Evolutionary conservation across 2,888 invertebrate species (phyloP), one percentile per base, ranked within the genome.

Genomic region (Prosapia bicincta): DNA sequence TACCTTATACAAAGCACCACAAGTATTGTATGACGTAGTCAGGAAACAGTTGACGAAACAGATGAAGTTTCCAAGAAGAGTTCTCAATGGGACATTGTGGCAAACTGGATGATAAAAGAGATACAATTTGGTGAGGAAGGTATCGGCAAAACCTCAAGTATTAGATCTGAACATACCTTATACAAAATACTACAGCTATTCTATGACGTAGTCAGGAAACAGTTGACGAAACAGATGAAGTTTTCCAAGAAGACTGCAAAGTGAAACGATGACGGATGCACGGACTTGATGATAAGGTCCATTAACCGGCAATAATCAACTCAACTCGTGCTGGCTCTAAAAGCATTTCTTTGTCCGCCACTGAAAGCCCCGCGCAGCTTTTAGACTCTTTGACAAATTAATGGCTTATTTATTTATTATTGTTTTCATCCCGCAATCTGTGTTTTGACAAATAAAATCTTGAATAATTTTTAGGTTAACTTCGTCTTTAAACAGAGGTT

Each of bases 321-420:
- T 43, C 26, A 7, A 43, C 72, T 72, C 72, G 72, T 72, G 72
- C 72, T 30, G 30, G 23, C 65, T 72, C 72, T 72, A 66, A 72
- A 72, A 72, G 72, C 72, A 66, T 72, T 72, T 72, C 72, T 72
- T 72, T 72, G 72, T 72, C 72, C 26, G 24, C 66, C 32, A 30
- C 26, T 66, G 72, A 72, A 66, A 71, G 71, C 71, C 66, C 66
- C 26, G 66, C 71, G 23, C 20, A n/a, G 72, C 28, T 65, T 66
- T 66, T 30, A 72, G 72, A 28, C 66, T 26, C 65, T 65, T 70
- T 76, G 76, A 76, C 76, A 72, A 72, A 76, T 76, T 69, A 76
- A 69, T 70, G 72, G 76, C 72, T 76, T 76, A 76, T 76, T 73
- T 73, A 73, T 73, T 76, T 76, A 76, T 76, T 69, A 76, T 73